Evolutionary conservation across 2,888 invertebrate genomes (phyloP).

Genomic region (Agriopis aurantiaria): DNA sequence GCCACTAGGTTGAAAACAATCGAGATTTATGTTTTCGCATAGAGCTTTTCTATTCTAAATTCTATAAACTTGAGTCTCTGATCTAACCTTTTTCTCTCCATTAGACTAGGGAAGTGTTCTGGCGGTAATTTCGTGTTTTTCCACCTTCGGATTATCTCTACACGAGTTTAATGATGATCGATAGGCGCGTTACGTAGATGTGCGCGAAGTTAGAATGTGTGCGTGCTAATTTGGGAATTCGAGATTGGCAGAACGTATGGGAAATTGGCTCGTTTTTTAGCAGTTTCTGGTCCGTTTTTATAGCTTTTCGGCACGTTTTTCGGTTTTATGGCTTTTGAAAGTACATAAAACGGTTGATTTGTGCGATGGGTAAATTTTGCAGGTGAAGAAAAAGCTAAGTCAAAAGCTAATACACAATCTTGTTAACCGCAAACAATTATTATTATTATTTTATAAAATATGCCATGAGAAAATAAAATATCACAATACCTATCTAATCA

Average conservation of each 20-base stretch:
- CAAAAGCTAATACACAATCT: neutral
- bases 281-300: slow-evolving; percentile 14
- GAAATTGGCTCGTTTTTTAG: slow-evolving; percentile 19
- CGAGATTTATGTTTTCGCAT: too few species aligned
- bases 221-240: slow-evolving; percentile 22
- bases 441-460: too few species aligned
- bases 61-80: neutral
- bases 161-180: slow-evolving; percentile 54
- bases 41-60: too few species aligned
- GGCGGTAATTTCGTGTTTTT: slow-evolving; percentile 52
- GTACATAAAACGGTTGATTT: neutral
- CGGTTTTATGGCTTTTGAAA: neutral
- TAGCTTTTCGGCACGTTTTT: slow-evolving; percentile 7
- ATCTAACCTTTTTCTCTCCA: neutral
- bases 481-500: too few species aligned
- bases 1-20: too few species aligned
- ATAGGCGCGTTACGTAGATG: slow-evolving; percentile 34
- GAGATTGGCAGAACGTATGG: slow-evolving; percentile 30
- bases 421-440: too few species aligned
- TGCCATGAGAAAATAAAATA: too few species aligned
- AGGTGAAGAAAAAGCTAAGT: neutral
- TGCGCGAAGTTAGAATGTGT: neutral
- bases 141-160: slow-evolving; percentile 50
- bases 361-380: neutral
- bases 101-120: slow-evolving; percentile 12